Conservation (phyloP, 2,797 vertebrate genomes). For the Chloroceryle inda region DNA sequence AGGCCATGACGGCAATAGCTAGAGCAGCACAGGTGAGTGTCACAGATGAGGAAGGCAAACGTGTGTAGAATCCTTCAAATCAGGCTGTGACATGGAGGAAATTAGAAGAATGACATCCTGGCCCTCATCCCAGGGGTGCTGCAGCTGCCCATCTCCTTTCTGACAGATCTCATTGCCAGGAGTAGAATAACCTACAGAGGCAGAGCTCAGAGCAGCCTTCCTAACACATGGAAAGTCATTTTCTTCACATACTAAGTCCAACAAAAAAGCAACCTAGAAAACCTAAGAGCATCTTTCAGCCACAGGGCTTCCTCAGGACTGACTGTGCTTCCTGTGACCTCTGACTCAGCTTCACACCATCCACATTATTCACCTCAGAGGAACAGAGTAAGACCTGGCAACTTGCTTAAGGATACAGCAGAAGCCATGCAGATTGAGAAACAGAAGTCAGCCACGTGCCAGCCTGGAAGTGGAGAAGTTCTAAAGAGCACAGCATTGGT, state of each 20-base stretch:
- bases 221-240: not conserved
- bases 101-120: not conserved
- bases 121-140: not conserved
- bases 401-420: not conserved
- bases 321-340: not conserved
- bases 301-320: not conserved
- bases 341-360: conserved; percentile 12
- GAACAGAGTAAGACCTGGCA: not conserved
- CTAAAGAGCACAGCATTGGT: not conserved
- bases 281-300: not conserved
- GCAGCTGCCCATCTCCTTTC: not conserved
- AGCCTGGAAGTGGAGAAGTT: not conserved
- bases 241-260: not conserved
- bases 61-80: not conserved
- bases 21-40: not conserved
- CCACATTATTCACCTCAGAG: not conserved
- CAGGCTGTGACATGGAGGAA: not conserved
- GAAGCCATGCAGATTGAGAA: not conserved
- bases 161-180: not conserved
- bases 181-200: not conserved
- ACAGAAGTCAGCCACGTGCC: not conserved
- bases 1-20: not conserved
- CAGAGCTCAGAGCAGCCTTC: not conserved
- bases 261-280: not conserved
- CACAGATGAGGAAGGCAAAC: not conserved